Evolutionary conservation across 2,113 vertebrate species (phyloP), one percentile per base, ranked within the genome.

Genomic region (Paedocypris sp.): DNA sequence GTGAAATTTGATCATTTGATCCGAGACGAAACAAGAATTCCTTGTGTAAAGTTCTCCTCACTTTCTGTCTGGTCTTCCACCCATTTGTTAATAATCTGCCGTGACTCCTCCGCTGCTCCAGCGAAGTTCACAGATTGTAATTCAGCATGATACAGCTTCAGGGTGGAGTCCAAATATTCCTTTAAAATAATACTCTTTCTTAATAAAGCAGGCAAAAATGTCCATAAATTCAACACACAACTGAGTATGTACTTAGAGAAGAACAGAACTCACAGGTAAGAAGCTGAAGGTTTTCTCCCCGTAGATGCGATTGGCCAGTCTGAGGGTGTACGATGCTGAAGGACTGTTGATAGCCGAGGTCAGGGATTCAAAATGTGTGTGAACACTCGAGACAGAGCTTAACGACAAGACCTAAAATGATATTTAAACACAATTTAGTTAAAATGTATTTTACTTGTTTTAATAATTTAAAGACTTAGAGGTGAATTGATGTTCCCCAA

Each of bases 41-140:
- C n/a, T n/a, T n/a, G n/a, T n/a, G n/a, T n/a, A n/a, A n/a, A n/a
- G n/a, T n/a, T n/a, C 6, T 12, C 6, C 76, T 81, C 62, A 97
- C 93, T 86, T 72, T 89, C 87, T 0, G 94, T 98, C 72, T 93
- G 88, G 28, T 83, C 63, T 66, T 91, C 82, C 1, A 98, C 90
- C 93, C 92, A 98, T 42, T 75, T 65, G 67, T 97, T 98, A 73
- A 98, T 92, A 67, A 83, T 67, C 4, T 66, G 72, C 66, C 89
- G 82, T 43, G 87, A 82, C 2, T 78, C 66, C 8, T 90, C 85
- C 33, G 65, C 23, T 51, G 84, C 83, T 18, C 75, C 73, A 10
- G 84, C 71, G 57, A 98, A 97, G 69, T 95, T 86, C 43, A 93
- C 81, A 7, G 79, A 31, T 61, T 85, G 85, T 83, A 96, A 60